Percentiles rank a stretch among this genome's conserved stretches.
Conservation (phyloP, 2,888 invertebrate species). For the Tryphoninae sp. region DNA sequence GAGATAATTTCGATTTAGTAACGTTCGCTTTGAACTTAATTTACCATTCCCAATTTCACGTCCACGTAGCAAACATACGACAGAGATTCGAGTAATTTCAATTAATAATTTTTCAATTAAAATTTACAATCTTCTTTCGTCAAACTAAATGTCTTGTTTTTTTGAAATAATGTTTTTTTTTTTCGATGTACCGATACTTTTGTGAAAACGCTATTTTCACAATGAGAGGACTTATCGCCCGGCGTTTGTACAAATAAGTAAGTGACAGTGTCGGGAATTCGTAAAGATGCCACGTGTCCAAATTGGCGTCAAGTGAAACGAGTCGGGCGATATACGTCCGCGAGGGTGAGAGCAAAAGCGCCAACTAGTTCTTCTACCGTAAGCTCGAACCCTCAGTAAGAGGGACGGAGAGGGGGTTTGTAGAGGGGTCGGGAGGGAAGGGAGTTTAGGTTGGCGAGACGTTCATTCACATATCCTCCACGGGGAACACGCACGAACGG, state of each 20-base stretch:
- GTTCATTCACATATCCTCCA: slow-evolving; percentile 58
- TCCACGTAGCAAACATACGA: too few relatives aligned
- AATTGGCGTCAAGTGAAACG: slow-evolving; percentile 56
- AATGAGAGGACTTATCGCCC: neutral
- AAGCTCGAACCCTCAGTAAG: slow-evolving; percentile 26
- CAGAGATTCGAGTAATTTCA: too few relatives aligned
- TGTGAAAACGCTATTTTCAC: neutral
- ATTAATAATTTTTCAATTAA: too few relatives aligned
- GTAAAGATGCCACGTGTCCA: slow-evolving; percentile 17
- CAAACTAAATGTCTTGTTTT: too few relatives aligned
- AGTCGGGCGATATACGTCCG: slow-evolving; percentile 57
- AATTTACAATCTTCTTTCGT: too few relatives aligned
- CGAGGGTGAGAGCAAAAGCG: slow-evolving; percentile 22
- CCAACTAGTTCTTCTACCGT: slow-evolving; percentile 24
- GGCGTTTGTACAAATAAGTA: neutral
- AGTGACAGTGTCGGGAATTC: neutral
- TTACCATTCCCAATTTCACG: too few relatives aligned
- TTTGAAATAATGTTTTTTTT: neutral
- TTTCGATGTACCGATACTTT: neutral
- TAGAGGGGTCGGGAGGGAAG: neutral
- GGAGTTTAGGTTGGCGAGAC: neutral
- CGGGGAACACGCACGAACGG: slow-evolving; percentile 12
- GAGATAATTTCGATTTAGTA: neutral
- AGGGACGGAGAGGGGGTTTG: neutral
- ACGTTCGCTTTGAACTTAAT: too few relatives aligned